Percentiles rank a stretch among this genome's conserved stretches.
Conservation (phyloP, 1,140 invertebrate species). For the Lasioglossum baleicum region DNA sequence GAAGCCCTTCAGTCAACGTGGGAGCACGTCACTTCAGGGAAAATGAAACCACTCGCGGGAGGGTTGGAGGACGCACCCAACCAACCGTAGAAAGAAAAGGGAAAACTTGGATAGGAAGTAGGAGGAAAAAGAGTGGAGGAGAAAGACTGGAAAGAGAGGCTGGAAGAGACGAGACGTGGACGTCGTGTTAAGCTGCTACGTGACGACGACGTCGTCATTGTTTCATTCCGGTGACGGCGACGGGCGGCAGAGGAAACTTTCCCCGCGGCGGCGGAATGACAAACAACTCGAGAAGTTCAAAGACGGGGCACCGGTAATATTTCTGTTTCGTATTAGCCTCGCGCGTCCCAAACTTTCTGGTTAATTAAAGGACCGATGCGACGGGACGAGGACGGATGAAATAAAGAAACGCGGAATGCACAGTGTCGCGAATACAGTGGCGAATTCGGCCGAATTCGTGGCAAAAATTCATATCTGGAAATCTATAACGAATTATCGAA, state of each 20-base stretch:
- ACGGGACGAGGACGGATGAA: neutral
- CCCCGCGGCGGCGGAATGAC: neutral
- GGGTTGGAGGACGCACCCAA: neutral
- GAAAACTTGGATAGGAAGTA: too few relatives aligned
- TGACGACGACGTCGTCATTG: conserved; percentile 19
- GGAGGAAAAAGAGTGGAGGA: neutral
- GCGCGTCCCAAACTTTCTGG: neutral
- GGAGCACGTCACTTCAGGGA: conserved; percentile 28
- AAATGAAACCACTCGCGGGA: conserved; percentile 38
- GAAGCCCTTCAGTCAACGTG: conserved; percentile 28
- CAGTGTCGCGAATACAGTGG: too few relatives aligned
- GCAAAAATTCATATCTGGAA: too few relatives aligned
- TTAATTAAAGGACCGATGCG: conserved; percentile 35
- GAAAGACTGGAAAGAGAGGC: neutral
- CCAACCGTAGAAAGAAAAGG: too few relatives aligned
- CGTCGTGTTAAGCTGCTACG: conserved; percentile 17
- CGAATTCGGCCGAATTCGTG: too few relatives aligned
- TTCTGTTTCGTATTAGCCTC: conserved; percentile 14
- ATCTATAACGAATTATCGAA: too few relatives aligned
- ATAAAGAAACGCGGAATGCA: neutral
- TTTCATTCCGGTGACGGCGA: neutral
- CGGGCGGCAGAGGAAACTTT: neutral
- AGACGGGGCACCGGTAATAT: neutral
- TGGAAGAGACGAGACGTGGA: conserved; percentile 12
- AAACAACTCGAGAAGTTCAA: conserved; percentile 8